Evolutionary conservation across 2,888 invertebrate species (phyloP).

Genomic region (Leptogaster cylindrica): DNA sequence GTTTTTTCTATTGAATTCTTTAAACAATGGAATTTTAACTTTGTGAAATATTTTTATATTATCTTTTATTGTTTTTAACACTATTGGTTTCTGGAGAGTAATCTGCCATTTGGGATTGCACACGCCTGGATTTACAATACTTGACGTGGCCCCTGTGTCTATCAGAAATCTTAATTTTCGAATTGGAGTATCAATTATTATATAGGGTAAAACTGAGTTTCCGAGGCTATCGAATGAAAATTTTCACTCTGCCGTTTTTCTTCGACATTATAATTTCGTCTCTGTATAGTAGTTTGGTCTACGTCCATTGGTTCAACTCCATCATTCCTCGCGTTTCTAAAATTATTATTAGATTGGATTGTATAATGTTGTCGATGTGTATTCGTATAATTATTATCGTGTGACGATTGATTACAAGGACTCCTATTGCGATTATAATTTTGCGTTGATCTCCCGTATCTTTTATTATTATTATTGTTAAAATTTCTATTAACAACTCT

Average conservation of each 20-base stretch:
- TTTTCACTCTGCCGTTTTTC: no score
- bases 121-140: background rate
- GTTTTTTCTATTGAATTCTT: background rate
- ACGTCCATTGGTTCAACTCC: conserved; percentile 1
- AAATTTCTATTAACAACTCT: background rate
- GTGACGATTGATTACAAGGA: background rate
- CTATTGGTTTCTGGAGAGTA: background rate
- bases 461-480: background rate
- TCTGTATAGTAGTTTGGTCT: background rate
- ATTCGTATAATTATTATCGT: background rate
- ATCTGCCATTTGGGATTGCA: background rate
- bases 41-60: background rate
- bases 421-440: background rate
- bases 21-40: background rate
- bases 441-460: background rate
- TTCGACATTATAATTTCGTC: background rate
- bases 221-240: conserved; percentile 5
- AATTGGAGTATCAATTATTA: background rate
- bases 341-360: background rate
- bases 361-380: background rate
- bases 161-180: background rate
- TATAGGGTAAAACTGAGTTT: background rate
- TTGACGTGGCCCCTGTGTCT: background rate
- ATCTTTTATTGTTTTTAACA: background rate
- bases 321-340: background rate